Base-by-base conservation (phyloP, 2,797 vertebrate genomes). In the Brotogeris chrysoptera region DNA sequence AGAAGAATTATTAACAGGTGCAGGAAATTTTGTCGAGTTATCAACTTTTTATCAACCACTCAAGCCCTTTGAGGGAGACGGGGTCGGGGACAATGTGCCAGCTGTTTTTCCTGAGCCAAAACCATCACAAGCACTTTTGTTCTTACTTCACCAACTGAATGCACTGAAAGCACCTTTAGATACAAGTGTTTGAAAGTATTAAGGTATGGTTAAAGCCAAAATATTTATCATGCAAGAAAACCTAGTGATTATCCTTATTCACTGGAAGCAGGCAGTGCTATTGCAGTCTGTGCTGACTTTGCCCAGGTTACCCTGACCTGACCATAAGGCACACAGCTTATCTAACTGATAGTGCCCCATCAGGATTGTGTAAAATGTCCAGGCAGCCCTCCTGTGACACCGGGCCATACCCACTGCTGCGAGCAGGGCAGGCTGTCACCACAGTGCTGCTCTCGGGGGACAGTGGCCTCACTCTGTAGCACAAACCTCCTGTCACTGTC, bases 231-330 rank as follows among this genome's bases (percentile, higher is more conserved):
- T 50, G 17, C 28, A 52, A 74, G 44, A 34, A 61, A 84, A 95
- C 10, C 13, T 52, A 46, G 19, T 57, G 16, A 52, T 74, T 65
- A 44, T 43, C 69, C 27, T 53, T 21, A 53, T 23, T 76, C 23
- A 4, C 18, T 66, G 50, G 57, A 82, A 81, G 30, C 30, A 69
- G 5, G 13, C 0, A 0, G 10, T n/a, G 39, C 47, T 80, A 9
- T 92, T 94, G 64, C 90, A 46, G 60, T 8, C 83, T 11, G 19
- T 27, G 28, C 80, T 91, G 71, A 92, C 53, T 70, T 76, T 92
- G 89, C 71, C 69, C 73, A 12, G 96, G 97, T 96, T 92, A 86
- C 71, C 38, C 90, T 89, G 97, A 97, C 97, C 96, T 92, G 96
- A 79, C 65, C 87, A 30, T 32, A 77, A 66, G 64, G 85, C 73